phyloP scores from a whole-genome alignment of 2,888 invertebrate genomes.

The Helobdella robusta region DNA sequence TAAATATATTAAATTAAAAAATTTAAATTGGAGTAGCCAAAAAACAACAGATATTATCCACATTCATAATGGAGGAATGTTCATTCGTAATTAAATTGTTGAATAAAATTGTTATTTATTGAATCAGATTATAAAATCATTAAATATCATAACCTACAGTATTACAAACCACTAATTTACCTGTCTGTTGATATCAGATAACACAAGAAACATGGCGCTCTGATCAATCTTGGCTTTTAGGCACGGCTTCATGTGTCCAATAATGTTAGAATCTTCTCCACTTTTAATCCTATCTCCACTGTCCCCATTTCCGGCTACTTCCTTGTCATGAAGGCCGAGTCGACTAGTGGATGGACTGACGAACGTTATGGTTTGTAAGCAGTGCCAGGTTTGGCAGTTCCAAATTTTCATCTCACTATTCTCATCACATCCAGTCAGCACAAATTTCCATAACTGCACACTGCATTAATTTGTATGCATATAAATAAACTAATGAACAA shows the following conservation, averaged over 20 bases:
- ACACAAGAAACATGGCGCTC: conserved; percentile 71
- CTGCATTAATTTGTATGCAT: neutral
- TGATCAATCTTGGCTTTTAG: conserved; percentile 73
- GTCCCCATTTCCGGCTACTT: neutral
- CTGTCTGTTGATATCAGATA: conserved; percentile 76
- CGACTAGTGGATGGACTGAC: neutral
- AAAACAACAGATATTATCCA: too few relatives aligned
- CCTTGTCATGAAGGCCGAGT: neutral
- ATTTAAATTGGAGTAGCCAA: too few relatives aligned
- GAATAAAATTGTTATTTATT: too few relatives aligned
- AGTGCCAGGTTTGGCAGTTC: conserved; percentile 89
- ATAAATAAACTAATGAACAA: too few relatives aligned
- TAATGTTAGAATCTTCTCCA: neutral
- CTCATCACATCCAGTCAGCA: conserved; percentile 77
- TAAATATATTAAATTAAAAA: too few relatives aligned
- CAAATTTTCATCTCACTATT: conserved; percentile 84
- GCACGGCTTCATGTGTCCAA: conserved; percentile 46
- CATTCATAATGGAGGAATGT: too few relatives aligned
- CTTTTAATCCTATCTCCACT: neutral
- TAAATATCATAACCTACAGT: neutral
- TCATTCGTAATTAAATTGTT: too few relatives aligned
- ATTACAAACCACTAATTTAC: conserved; percentile 46
- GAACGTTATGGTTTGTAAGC: conserved; percentile 57
- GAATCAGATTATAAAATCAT: neutral
- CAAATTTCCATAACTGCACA: conserved; percentile 77